Percentiles rank a stretch among this genome's conserved stretches.
These are phyloP conservation scores for Idaea aversata DNA, from an alignment of 2,888 invertebrate genomes.

Conservation along the genomic window DNA sequence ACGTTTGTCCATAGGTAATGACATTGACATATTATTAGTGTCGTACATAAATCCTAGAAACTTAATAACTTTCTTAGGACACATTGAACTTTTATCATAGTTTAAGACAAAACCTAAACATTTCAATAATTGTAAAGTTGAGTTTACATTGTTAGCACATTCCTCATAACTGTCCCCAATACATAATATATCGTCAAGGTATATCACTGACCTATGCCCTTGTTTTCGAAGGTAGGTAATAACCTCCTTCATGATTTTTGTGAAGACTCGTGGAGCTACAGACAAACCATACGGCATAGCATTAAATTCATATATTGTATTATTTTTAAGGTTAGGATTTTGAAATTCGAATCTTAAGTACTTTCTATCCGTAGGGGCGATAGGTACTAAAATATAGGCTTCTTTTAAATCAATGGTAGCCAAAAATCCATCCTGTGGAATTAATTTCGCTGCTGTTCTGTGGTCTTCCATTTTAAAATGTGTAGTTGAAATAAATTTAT, in stretches of 20 bases:
- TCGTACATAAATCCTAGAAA: slow-evolving; percentile 18
- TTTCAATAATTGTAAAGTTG: slow-evolving; percentile 10
- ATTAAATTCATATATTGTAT: slow-evolving; percentile 18
- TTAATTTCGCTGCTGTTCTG: slow-evolving; percentile 22
- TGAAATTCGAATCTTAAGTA: slow-evolving; percentile 25
- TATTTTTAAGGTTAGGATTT: not conserved
- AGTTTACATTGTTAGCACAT: slow-evolving; percentile 13
- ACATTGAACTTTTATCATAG: slow-evolving; percentile 2
- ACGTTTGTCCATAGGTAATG: slow-evolving; percentile 15
- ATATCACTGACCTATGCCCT: slow-evolving; percentile 20
- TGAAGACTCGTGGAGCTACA: slow-evolving; percentile 22
- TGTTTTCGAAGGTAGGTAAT: slow-evolving; percentile 13
- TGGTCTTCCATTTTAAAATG: slow-evolving; percentile 35
- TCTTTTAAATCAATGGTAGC: slow-evolving; percentile 29
- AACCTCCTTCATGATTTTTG: slow-evolving; percentile 23
- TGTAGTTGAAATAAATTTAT: slow-evolving; percentile 19
- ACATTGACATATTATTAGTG: slow-evolving; percentile 9
- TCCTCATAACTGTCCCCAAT: slow-evolving; percentile 12
- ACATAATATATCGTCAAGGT: slow-evolving; percentile 22
- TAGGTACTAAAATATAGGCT: slow-evolving; percentile 25
- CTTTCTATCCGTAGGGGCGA: slow-evolving; percentile 15
- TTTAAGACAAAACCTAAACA: slow-evolving; percentile 19
- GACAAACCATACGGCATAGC: slow-evolving; percentile 24
- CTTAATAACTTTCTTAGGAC: slow-evolving; percentile 7
- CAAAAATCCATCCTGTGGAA: slow-evolving; percentile 19